These are phyloP conservation scores for Girardia tigrina DNA, from an alignment of 2,888 invertebrate genomes.

Conservation along the genomic window DNA sequence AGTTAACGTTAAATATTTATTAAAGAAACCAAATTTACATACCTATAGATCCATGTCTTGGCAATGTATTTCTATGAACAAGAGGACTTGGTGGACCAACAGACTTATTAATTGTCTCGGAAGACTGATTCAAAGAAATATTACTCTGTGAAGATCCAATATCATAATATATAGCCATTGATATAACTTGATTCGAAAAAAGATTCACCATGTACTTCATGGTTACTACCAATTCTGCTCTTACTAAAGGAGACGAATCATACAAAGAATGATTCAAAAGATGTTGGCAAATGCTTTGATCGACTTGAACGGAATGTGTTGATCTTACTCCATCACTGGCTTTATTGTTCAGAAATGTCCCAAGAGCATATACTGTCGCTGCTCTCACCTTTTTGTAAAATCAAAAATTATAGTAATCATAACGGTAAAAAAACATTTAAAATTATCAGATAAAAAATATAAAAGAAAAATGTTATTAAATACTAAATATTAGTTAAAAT, in stretches of 20 bases:
- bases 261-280: conserved; percentile 63
- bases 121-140: background rate
- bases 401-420: too few species aligned
- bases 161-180: conserved; percentile 39
- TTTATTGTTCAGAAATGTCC: conserved; percentile 74
- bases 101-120: background rate
- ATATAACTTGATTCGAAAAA: conserved; percentile 48
- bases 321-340: conserved; percentile 58
- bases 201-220: conserved; percentile 65
- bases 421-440: too few species aligned
- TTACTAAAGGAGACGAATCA: conserved; percentile 76
- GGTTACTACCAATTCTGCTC: conserved; percentile 68
- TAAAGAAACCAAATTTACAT: background rate
- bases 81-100: background rate
- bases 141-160: background rate
- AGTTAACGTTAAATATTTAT: too few species aligned
- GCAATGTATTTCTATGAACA: background rate
- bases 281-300: conserved; percentile 67
- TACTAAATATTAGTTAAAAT: too few species aligned
- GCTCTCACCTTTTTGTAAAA: conserved; percentile 66
- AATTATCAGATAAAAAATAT: too few species aligned
- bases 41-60: background rate
- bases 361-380: conserved; percentile 80
- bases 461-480: too few species aligned
- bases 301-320: conserved; percentile 81